Evolutionary conservation across 1,140 invertebrate species (phyloP).

Genomic region (Plodia interpunctella): DNA sequence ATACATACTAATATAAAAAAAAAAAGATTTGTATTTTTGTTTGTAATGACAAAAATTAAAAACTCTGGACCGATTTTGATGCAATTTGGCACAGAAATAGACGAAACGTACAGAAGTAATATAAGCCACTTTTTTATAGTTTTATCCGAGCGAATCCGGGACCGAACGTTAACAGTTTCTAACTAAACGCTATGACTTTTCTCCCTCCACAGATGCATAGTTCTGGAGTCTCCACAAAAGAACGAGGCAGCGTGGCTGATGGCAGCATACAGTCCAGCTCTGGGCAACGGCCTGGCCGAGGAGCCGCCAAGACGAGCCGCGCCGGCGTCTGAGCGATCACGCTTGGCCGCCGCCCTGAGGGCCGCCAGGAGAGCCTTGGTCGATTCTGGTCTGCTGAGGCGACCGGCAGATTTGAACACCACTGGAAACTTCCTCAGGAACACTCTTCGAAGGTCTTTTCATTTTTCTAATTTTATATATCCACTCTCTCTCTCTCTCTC

Average conservation of each 20-base stretch:
- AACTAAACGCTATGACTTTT: no score
- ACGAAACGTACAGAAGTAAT: no score
- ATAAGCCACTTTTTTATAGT: no score
- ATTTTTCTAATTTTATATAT: background rate
- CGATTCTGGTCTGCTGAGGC: conserved; percentile 87
- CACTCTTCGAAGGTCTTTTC: conserved; percentile 83
- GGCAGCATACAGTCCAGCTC: conserved; percentile 91
- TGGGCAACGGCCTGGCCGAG: conserved; percentile 92
- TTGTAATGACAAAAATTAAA: no score
- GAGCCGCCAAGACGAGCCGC: conserved; percentile 74
- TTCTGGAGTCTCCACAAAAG: conserved; percentile 94
- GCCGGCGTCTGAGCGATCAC: conserved; percentile 57
- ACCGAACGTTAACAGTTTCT: no score
- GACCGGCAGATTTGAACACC: conserved; percentile 86
- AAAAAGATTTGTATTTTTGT: no score
- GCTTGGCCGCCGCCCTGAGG: conserved; percentile 71
- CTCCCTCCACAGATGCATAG: conserved; percentile 94
- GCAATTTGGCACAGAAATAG: no score
- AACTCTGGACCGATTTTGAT: no score
- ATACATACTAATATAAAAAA: no score
- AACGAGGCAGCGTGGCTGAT: conserved; percentile 94
- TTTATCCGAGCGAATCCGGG: no score
- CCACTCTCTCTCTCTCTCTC: no score
- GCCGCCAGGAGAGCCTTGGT: conserved; percentile 88
- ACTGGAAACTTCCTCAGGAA: conserved; percentile 90